Evolutionary conservation across 2,113 vertebrate species (phyloP), one percentile per base, ranked within the genome.

Genomic region (Zosterops hypoxanthus): DNA sequence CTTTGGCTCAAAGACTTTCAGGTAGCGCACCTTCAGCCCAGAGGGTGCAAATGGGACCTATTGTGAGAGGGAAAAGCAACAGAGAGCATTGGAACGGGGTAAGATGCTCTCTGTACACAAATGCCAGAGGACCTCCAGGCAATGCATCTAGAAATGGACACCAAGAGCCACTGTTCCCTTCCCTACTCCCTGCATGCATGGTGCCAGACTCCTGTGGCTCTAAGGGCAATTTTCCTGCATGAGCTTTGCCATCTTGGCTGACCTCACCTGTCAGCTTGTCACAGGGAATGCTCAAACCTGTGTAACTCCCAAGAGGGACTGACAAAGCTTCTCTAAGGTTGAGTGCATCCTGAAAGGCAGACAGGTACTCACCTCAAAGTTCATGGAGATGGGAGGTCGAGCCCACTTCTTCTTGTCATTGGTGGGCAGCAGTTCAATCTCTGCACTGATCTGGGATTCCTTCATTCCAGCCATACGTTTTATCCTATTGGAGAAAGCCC

Each of bases 331-430:
- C 18, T 28, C 14, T 14, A 34, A 55, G 29, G 44, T 22, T 19
- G 72, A 34, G 33, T 68, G 56, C 15, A 11, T 56, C 29, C 34
- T 69, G 41, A 41, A n/a, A 82, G 49, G 66, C 53, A 31, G 47
- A 31, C 17, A 46, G 19, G 3, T 36, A 88, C 97, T 47, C 94
- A 99, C 99, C 99, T 99, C 99, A 98, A 99, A 99, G 98, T 99
- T 99, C 99, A 99, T 99, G 93, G 99, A 99, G 98, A 99, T 99
- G 14, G 99, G 99, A 83, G 99, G 99, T 60, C 99, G 98, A 90
- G 99, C 99, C 99, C 99, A 99, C 96, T 99, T 99, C 98, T 99
- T 99, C 98, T 99, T 99, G 96, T 99, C 99, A 14, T 99, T 99
- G 94, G 99, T 99, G 83, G 99, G 99, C 92, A 99, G 98, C 92